A percentile compares a stretch with the other conserved stretches of the same genome.
Conservation (phyloP, 1,140 invertebrate genomes). For the Ostrea denselamellosa region DNA sequence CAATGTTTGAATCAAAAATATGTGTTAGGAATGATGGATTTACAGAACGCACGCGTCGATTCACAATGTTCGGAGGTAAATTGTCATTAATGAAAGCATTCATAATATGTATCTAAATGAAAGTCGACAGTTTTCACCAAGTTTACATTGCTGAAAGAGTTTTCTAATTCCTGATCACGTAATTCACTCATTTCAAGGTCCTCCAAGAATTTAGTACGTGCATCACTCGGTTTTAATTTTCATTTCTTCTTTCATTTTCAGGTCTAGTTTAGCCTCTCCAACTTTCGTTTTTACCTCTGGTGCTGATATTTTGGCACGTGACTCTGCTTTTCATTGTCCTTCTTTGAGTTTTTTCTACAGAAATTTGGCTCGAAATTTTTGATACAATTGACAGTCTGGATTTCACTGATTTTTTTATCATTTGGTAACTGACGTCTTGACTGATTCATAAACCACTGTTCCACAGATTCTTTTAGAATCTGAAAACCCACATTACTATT, state of each 20-base stretch:
- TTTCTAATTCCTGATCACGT: constrained; percentile 10
- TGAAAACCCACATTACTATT: too few species aligned
- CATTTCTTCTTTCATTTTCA: constrained; percentile 54
- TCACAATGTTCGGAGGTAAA: not conserved
- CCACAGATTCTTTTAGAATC: too few species aligned
- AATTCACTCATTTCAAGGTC: constrained; percentile 45
- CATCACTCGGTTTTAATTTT: constrained; percentile 55
- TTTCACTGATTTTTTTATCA: too few species aligned
- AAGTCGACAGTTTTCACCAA: too few species aligned
- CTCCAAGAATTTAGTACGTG: constrained; percentile 47
- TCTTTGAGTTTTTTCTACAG: constrained; percentile 43
- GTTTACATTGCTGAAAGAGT: constrained; percentile 1
- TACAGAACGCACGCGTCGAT: not conserved
- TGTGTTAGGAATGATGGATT: not conserved
- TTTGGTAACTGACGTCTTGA: too few species aligned
- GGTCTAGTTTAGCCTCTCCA: constrained; percentile 50
- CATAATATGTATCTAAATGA: not conserved
- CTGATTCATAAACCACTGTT: too few species aligned
- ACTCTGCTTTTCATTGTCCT: constrained; percentile 47
- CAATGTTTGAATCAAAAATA: not conserved
- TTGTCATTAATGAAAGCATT: not conserved
- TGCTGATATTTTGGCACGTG: constrained; percentile 10
- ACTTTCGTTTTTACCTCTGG: constrained; percentile 16
- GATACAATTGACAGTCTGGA: not conserved
- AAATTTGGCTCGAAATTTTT: constrained; percentile 38